Evolutionary conservation across 2,797 vertebrate genomes (phyloP).

Genomic region (Neostethus bicornis): DNA sequence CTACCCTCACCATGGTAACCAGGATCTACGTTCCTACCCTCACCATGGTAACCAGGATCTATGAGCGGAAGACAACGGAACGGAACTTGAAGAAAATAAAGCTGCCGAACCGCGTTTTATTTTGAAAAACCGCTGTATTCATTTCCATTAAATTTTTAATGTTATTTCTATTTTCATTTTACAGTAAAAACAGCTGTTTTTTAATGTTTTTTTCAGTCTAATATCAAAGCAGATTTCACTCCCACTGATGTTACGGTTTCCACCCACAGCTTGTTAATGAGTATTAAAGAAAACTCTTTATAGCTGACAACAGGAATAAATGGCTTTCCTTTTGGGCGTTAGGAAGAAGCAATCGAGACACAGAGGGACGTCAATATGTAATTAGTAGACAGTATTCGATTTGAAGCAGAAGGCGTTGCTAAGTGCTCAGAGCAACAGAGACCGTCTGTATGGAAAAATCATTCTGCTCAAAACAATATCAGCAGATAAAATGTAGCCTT

Average conservation of each 20-base stretch:
- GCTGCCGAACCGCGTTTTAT: too few relatives aligned
- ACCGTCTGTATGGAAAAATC: slow-evolving; percentile 17
- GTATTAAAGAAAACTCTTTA: slow-evolving; percentile 30
- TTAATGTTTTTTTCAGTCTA: neutral
- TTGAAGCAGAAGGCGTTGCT: slow-evolving; percentile 1
- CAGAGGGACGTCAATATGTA: slow-evolving; percentile 37
- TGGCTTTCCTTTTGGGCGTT: slow-evolving; percentile 23
- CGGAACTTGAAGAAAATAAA: too few relatives aligned
- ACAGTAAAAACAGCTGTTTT: neutral
- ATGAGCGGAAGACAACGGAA: too few relatives aligned
- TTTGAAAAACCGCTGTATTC: neutral
- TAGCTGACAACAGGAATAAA: slow-evolving; percentile 27
- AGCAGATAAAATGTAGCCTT: neutral
- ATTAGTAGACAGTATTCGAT: slow-evolving; percentile 35
- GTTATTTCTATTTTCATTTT: neutral
- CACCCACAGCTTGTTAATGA: slow-evolving; percentile 2
- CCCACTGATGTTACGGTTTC: slow-evolving; percentile 4
- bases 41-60: too few relatives aligned
- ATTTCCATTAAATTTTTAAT: slow-evolving; percentile 3
- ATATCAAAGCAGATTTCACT: neutral
- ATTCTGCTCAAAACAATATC: slow-evolving; percentile 26
- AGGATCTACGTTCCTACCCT: too few relatives aligned
- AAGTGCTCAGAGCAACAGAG: slow-evolving; percentile 17
- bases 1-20: too few relatives aligned
- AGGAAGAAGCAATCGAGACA: slow-evolving; percentile 24